Conservation (phyloP, 92 coral and sea anemone genomes). For the Epizoanthus rinbou region DNA sequence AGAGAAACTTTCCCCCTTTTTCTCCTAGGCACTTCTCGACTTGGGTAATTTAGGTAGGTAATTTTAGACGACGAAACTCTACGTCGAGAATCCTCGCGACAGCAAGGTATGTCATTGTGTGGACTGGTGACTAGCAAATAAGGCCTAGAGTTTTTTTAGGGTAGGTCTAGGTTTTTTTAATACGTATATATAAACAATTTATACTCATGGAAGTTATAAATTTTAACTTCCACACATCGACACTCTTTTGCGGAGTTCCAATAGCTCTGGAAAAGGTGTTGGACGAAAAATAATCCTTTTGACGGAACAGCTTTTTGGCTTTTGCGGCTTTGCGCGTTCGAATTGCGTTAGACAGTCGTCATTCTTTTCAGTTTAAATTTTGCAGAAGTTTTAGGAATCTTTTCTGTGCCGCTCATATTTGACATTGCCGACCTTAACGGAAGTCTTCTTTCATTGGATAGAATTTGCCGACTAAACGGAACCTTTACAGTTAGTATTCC, state of each 20-base stretch:
- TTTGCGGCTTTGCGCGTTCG: constrained; percentile 7
- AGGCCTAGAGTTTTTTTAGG: constrained; percentile 2
- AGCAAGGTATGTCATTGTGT: constrained; percentile 14
- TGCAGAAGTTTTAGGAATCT: constrained; percentile 15
- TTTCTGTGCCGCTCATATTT: constrained; percentile 16
- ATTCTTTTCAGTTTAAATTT: constrained; percentile 12
- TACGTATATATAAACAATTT: constrained; percentile 16
- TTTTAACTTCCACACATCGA: constrained; percentile 14
- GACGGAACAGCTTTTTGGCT: neutral
- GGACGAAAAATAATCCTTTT: constrained; percentile 1
- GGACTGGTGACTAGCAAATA: constrained; percentile 22
- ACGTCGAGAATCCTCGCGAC: neutral
- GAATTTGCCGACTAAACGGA: constrained; percentile 17
- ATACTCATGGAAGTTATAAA: constrained; percentile 14
- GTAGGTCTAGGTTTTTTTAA: constrained; percentile 8
- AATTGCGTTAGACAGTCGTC: constrained; percentile 17
- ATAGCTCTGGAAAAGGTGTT: constrained; percentile 22
- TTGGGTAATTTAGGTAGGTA: constrained; percentile 32
- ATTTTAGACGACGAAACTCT: neutral
- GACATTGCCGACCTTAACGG: constrained; percentile 18
- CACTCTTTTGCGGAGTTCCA: constrained; percentile 24
- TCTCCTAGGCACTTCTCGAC: constrained; percentile 24
- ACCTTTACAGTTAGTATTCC: constrained; percentile 15
- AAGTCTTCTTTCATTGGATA: constrained; percentile 14
- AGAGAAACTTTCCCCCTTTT: constrained; percentile 24